Percentiles rank a stretch among this genome's conserved stretches.
Evolutionary conservation across 1,140 invertebrate genomes (phyloP).

Genomic region (Tetramorium parvispinum): DNA sequence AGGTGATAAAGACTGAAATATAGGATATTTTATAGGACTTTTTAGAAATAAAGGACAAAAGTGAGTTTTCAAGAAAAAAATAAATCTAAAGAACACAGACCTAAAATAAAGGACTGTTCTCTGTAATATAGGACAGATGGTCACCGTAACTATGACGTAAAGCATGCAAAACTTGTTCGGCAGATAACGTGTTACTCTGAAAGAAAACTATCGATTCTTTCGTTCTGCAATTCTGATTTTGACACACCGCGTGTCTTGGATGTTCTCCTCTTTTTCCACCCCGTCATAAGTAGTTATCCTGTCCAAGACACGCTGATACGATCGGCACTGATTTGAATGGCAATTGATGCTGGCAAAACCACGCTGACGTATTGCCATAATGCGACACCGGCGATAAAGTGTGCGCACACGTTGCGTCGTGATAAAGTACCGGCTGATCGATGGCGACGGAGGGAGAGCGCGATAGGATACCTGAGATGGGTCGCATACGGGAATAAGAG

Average conservation of each 20-base stretch:
- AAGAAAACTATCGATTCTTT: neutral
- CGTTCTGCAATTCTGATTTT: neutral
- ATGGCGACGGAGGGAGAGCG: conserved; percentile 65
- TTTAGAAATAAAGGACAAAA: no score
- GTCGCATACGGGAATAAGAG: conserved; percentile 29
- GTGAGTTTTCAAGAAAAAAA: no score
- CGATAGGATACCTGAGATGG: conserved; percentile 6
- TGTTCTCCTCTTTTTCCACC: neutral
- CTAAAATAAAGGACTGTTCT: no score
- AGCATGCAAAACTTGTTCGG: no score
- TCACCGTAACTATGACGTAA: no score
- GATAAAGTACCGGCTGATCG: conserved; percentile 77
- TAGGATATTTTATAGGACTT: no score
- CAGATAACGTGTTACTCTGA: neutral
- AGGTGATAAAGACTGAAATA: no score
- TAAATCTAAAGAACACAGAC: no score
- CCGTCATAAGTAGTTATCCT: conserved; percentile 55
- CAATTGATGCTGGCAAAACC: conserved; percentile 81
- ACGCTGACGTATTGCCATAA: conserved; percentile 80
- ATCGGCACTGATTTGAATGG: conserved; percentile 79
- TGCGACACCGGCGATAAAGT: conserved; percentile 73
- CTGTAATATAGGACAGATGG: no score
- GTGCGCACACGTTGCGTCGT: conserved; percentile 59
- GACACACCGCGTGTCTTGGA: neutral
- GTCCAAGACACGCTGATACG: conserved; percentile 34